A percentile compares a stretch with the other conserved stretches of the same genome.
phyloP scores from a whole-genome alignment of 53 echinoderm and acorn worm genomes.

The Echinometra lucunter region DNA sequence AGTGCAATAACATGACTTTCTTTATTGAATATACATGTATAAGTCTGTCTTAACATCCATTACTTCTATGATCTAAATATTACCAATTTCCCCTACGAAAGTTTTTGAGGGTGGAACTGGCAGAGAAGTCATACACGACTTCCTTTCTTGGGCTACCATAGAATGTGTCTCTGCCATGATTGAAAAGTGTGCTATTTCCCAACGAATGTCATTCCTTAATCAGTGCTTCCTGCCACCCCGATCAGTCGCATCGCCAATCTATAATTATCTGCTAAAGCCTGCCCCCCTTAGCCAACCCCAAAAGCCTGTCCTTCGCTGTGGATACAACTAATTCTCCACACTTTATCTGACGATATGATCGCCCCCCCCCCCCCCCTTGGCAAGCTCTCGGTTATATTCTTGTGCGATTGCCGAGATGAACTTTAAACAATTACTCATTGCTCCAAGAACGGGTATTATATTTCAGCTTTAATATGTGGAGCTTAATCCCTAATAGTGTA shows the following conservation, averaged over 20 bases:
- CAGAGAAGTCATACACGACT: conserved; percentile 17
- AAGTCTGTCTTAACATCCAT: not conserved
- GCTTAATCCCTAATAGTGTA: conserved; percentile 2
- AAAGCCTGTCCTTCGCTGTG: conserved; percentile 21
- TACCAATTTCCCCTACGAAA: not conserved
- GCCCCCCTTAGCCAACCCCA: not conserved
- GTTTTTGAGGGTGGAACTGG: not conserved
- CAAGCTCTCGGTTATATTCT: conserved; percentile 26
- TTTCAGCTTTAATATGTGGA: not conserved
- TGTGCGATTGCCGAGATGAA: not conserved
- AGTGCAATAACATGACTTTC: no score
- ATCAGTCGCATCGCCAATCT: conserved; percentile 53
- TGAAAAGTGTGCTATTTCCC: conserved; percentile 70
- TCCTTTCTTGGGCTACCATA: not conserved
- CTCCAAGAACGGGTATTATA: not conserved
- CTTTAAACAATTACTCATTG: conserved; percentile 39
- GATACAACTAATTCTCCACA: conserved; percentile 32
- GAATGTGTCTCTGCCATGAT: conserved; percentile 1
- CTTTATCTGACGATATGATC: conserved; percentile 20
- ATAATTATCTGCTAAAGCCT: conserved; percentile 47
- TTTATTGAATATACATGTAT: no score
- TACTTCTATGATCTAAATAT: not conserved
- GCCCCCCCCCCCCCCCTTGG: not conserved
- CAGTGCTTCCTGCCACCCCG: conserved; percentile 54
- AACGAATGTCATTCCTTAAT: conserved; percentile 65